These are phyloP conservation scores for Channallabes apus DNA, from an alignment of 2,797 vertebrate species.

Conservation along the genomic window DNA sequence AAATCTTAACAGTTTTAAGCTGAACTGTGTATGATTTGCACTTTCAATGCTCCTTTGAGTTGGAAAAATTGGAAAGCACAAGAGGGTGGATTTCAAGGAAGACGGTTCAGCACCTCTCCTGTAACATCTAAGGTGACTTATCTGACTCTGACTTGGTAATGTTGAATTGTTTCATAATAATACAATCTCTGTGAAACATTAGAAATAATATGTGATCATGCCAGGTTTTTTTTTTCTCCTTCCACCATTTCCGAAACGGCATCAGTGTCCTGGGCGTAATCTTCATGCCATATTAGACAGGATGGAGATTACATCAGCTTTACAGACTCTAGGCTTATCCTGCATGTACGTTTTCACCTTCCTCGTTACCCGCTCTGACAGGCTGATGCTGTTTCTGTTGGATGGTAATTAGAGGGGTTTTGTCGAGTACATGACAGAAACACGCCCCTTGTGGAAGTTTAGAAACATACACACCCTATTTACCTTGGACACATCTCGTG, in stretches of 20 bases:
- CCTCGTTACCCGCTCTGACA: background rate
- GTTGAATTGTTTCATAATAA: background rate
- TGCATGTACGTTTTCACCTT: slow-evolving; percentile 12
- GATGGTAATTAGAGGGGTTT: slow-evolving; percentile 29
- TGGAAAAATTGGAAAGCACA: background rate
- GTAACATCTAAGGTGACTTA: slow-evolving; percentile 7
- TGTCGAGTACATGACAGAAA: slow-evolving; percentile 35
- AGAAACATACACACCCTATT: slow-evolving; percentile 48
- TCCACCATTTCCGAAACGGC: background rate
- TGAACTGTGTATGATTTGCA: no score
- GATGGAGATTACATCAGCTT: slow-evolving; percentile 12
- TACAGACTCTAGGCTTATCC: background rate
- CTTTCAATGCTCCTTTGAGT: background rate
- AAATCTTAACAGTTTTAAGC: no score
- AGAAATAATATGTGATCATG: background rate
- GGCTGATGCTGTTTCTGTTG: slow-evolving; percentile 30
- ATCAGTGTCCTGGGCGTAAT: background rate
- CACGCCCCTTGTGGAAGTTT: slow-evolving; percentile 49
- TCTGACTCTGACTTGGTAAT: background rate
- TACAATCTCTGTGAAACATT: background rate
- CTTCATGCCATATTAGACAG: background rate
- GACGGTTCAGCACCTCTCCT: background rate
- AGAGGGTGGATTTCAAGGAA: slow-evolving; percentile 10
- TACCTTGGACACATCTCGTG: slow-evolving; percentile 47
- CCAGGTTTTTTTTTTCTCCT: background rate